phyloP scores from a whole-genome alignment of 2,113 vertebrate species.

The Jacana jacana region DNA sequence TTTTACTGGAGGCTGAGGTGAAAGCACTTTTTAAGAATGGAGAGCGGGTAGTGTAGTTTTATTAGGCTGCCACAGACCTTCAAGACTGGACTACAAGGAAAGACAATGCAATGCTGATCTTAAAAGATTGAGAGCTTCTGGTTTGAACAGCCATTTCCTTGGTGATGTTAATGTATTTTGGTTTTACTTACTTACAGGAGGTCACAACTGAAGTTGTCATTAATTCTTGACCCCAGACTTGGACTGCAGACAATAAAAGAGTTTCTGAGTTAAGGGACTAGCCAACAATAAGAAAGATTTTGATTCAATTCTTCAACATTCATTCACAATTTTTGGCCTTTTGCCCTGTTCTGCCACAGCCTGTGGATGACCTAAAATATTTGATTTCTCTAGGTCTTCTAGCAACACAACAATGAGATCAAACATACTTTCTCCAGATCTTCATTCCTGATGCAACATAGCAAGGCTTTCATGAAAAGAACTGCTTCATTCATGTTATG shows the following conservation, averaged over 20 bases:
- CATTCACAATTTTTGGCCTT: neutral
- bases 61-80: neutral
- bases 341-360: neutral
- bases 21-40: neutral
- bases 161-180: neutral
- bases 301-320: neutral
- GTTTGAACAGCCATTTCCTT: neutral
- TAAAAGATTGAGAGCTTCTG: neutral
- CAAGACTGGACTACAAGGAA: neutral
- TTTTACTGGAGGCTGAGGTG: neutral
- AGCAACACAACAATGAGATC: neutral
- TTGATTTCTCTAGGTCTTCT: neutral
- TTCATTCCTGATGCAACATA: neutral
- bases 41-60: neutral
- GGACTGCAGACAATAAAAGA: neutral
- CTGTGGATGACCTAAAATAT: neutral
- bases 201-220: neutral
- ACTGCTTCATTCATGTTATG: neutral
- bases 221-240: neutral
- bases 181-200: neutral
- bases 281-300: neutral
- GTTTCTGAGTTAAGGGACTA: neutral
- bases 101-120: neutral
- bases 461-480: neutral
- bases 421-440: neutral